Base-by-base conservation (phyloP, 2,888 invertebrate species). In the Antheraea yamamai region DNA sequence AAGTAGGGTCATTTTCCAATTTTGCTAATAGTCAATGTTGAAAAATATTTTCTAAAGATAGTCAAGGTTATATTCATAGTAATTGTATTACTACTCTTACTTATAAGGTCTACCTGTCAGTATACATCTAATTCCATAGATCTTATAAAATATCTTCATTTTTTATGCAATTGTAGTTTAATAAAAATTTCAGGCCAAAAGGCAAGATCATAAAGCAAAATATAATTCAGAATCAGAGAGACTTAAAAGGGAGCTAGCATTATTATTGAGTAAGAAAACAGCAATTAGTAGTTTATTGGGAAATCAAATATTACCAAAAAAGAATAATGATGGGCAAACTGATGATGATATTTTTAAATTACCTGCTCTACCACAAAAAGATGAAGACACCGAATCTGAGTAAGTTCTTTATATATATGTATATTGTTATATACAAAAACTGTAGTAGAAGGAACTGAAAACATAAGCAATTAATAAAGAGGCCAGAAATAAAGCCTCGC, bases 251-350 rank as follows among this genome's bases (percentile, higher is more conserved):
- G 96, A 98, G 89, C 91, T 98, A 61, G 90, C 97, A 58, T 95
- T 96, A 74, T 96, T 97, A 73, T 89, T 98, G 23, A 95, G 98
- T 78, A 97, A 97, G 85, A 97, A 97, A 84, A 96, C 97, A 30
- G 97, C 97, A 1, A 96, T 98, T n/a, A 96, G 96, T 82, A 96
- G 96, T 84, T 96, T 96, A 0, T 88, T 97, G 73, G 95, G 95
- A 1, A 95, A 95, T 86, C 91, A 95, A 75, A 94, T 95, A 83
- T 94, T 95, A 73, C 92, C 95, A 51, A 92, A 91, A 79, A 94
- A 95, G 82, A 85, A 83, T 74, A 79, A 77, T 77, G 71, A 75
- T 30, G 73, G 76, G 72, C 79, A 84, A 75, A 82, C 82, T 72
- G 87, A 89, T 78, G 96, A 96, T 84, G 96, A 97, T 79, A 88